These are phyloP conservation scores for Diabrotica balteata DNA, from an alignment of 2,888 invertebrate genomes.

Conservation along the genomic window DNA sequence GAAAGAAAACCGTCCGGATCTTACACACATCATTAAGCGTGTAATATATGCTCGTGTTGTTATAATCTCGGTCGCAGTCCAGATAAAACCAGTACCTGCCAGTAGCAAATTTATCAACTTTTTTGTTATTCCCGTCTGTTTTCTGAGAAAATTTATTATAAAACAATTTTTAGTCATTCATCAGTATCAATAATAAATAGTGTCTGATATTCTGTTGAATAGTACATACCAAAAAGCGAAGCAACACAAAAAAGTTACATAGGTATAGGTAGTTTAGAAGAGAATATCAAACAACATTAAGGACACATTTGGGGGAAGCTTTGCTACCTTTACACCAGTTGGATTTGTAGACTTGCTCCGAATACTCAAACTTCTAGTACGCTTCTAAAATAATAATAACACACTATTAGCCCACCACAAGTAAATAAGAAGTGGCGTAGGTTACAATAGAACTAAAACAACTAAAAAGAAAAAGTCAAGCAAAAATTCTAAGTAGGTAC, in stretches of 20 bases:
- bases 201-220: slow-evolving; percentile 18
- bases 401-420: slow-evolving; percentile 19
- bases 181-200: no score
- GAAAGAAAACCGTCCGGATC: no score
- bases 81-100: no score
- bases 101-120: no score
- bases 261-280: slow-evolving; percentile 19
- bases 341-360: slow-evolving; percentile 64
- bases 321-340: slow-evolving; percentile 66
- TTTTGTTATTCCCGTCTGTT: no score
- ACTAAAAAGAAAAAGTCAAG: slow-evolving; percentile 10
- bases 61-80: no score
- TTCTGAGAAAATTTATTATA: no score
- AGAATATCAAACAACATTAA: slow-evolving; percentile 30
- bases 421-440: slow-evolving; percentile 5
- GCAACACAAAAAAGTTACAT: slow-evolving; percentile 21
- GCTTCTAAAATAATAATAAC: slow-evolving; percentile 62
- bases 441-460: slow-evolving; percentile 7
- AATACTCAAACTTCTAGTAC: slow-evolving; percentile 65
- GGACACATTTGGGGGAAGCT: slow-evolving; percentile 36
- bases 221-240: slow-evolving; percentile 20
- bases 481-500: background rate
- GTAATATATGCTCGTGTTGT: no score
- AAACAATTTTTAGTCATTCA: no score
- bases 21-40: no score